A percentile compares a stretch with the other conserved stretches of the same genome.
Conservation (phyloP, 2,888 invertebrate genomes). For the Julus scandinavius region DNA sequence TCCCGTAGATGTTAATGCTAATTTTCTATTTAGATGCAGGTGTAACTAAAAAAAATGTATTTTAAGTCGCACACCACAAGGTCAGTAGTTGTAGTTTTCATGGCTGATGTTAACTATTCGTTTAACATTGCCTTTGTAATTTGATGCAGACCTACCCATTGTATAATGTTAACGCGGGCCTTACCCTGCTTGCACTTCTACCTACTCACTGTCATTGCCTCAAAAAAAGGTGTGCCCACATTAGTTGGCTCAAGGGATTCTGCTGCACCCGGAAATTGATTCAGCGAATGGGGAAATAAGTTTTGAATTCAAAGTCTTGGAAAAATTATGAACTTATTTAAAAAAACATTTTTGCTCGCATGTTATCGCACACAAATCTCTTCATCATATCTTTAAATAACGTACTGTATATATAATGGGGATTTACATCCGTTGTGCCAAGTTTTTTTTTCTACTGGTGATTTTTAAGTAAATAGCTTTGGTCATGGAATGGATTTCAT, state of each 20-base stretch:
- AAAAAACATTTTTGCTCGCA: neutral
- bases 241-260: neutral
- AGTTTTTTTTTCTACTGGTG: no score
- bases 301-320: neutral
- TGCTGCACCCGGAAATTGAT: constrained; percentile 5
- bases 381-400: no score
- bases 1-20: neutral
- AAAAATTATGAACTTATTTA: neutral
- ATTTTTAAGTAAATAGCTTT: no score
- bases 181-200: neutral
- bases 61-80: neutral
- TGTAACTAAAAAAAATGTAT: neutral
- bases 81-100: constrained; percentile 2
- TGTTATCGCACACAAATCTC: no score
- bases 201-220: constrained; percentile 20
- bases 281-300: neutral
- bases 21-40: neutral
- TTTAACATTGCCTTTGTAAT: neutral
- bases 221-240: neutral
- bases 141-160: constrained; percentile 35
- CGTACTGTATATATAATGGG: no score
- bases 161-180: neutral
- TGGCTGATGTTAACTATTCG: neutral
- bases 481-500: no score
- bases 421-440: no score